These are phyloP conservation scores for Trisateles emortualis DNA, from an alignment of 2,888 invertebrate species.

Conservation along the genomic window DNA sequence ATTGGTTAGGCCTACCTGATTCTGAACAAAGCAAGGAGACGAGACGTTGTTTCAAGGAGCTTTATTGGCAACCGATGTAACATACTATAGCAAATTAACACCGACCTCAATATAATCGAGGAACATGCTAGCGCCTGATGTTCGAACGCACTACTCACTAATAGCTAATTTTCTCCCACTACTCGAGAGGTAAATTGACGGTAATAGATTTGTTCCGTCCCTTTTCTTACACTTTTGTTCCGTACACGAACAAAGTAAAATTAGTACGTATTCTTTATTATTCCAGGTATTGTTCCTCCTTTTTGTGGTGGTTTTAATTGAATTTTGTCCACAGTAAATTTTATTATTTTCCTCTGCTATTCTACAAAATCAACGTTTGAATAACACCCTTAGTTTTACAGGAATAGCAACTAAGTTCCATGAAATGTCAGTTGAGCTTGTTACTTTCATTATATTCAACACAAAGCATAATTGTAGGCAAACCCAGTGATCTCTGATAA, in stretches of 20 bases:
- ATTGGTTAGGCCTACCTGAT: constrained; percentile 68
- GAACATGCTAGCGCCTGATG: constrained; percentile 57
- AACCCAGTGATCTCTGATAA: constrained; percentile 45
- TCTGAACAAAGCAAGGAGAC: constrained; percentile 64
- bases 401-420: background rate
- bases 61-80: constrained; percentile 69
- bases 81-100: constrained; percentile 73
- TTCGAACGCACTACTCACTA: constrained; percentile 58
- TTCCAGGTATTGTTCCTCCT: constrained; percentile 33
- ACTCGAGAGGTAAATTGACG: constrained; percentile 64
- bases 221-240: constrained; percentile 47
- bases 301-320: constrained; percentile 18
- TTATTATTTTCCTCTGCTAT: background rate
- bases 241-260: constrained; percentile 32
- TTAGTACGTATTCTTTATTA: constrained; percentile 11
- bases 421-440: background rate
- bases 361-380: background rate
- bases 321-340: background rate
- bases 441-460: constrained; percentile 46
- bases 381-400: background rate
- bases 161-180: constrained; percentile 70
- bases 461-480: constrained; percentile 44
- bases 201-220: constrained; percentile 70
- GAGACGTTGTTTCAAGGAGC: constrained; percentile 65
- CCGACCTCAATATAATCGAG: constrained; percentile 65